Evolutionary conservation across 2,797 vertebrate species (phyloP).

Genomic region (Emydoidea blandingii): DNA sequence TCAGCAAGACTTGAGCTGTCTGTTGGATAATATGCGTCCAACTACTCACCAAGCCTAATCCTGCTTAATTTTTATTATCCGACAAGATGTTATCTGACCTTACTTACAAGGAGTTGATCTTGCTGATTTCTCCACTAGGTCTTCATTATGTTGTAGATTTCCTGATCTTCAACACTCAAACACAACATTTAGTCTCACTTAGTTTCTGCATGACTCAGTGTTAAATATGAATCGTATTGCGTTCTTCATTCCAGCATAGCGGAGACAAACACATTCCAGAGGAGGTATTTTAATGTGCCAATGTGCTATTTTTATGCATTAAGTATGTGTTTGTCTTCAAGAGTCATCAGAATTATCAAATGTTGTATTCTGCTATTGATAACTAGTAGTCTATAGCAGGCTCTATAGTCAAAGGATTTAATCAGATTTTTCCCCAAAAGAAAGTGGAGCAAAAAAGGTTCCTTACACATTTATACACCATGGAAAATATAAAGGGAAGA

Average conservation of each 20-base stretch:
- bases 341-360: neutral
- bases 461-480: neutral
- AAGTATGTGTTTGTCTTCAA: neutral
- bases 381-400: neutral
- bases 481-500: neutral
- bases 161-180: neutral
- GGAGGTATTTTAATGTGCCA: fast-evolving
- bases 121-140: neutral
- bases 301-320: neutral
- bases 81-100: neutral
- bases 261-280: neutral
- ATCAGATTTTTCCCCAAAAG: too few relatives aligned
- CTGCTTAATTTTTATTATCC: neutral
- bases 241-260: neutral
- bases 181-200: neutral
- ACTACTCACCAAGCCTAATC: neutral
- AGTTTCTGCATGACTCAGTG: neutral
- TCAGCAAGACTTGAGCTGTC: neutral
- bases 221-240: neutral
- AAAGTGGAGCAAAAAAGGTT: too few relatives aligned
- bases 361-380: neutral
- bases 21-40: neutral
- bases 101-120: neutral
- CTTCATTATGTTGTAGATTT: neutral
- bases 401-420: too few relatives aligned